These are phyloP conservation scores for Phorcus lineatus DNA, from an alignment of 2,888 invertebrate genomes.

Conservation along the genomic window DNA sequence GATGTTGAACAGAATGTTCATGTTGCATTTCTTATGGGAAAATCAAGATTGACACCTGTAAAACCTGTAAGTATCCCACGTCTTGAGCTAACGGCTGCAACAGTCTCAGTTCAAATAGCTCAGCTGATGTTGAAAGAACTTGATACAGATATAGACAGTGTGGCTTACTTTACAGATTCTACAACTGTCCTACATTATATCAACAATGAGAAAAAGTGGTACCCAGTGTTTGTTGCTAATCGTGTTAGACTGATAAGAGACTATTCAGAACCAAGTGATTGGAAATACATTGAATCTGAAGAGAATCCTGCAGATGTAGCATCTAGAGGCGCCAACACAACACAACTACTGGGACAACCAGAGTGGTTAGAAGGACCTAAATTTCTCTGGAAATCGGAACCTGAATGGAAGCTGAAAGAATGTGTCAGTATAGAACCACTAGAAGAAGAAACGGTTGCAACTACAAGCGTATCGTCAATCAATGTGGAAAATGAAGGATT, in stretches of 20 bases:
- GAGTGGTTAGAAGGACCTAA: constrained; percentile 38
- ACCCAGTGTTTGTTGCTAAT: constrained; percentile 40
- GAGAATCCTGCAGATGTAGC: constrained; percentile 42
- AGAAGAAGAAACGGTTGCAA: too few species aligned
- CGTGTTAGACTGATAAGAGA: constrained; percentile 35
- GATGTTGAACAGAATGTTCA: constrained; percentile 4
- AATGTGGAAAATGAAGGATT: too few species aligned
- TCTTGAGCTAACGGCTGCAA: constrained; percentile 39
- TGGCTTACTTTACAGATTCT: background rate
- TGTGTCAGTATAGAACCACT: too few species aligned
- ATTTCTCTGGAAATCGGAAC: constrained; percentile 25
- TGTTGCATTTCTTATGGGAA: constrained; percentile 29
- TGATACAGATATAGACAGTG: background rate
- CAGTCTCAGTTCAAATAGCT: constrained; percentile 24
- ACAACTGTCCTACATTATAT: constrained; percentile 4
- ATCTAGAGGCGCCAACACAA: constrained; percentile 33
- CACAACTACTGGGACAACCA: constrained; percentile 3
- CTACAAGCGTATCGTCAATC: too few species aligned
- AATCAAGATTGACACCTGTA: constrained; percentile 33
- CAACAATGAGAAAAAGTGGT: background rate
- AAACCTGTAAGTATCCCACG: constrained; percentile 39
- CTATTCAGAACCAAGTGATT: constrained; percentile 24
- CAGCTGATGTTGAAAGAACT: background rate
- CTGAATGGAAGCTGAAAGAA: background rate
- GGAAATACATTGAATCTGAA: constrained; percentile 35